A percentile compares a stretch with the other conserved stretches of the same genome.
Evolutionary conservation across 2,113 vertebrate genomes (phyloP).

Genomic region (Pomatorhinus ruficollis): DNA sequence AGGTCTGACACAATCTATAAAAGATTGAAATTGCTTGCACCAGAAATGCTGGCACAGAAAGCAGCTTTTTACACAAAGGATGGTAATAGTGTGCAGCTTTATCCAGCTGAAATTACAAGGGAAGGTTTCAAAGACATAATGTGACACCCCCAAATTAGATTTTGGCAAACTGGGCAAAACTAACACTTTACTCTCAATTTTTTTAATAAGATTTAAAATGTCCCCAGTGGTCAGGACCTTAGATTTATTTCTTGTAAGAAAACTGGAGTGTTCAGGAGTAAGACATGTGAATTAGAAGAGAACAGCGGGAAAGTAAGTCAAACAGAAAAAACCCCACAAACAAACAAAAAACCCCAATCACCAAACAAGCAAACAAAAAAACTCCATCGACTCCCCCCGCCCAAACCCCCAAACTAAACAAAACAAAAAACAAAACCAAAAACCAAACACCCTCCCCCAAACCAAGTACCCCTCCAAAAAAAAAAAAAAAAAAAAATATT

Average conservation of each 20-base stretch:
- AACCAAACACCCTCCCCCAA: too few relatives aligned
- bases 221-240: background rate
- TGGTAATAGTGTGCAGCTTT: background rate
- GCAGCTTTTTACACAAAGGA: background rate
- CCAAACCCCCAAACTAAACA: background rate
- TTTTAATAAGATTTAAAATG: background rate
- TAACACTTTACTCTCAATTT: background rate
- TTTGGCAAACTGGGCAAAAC: constrained; percentile 33
- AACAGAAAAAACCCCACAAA: background rate
- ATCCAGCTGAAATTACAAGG: constrained; percentile 6
- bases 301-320: background rate
- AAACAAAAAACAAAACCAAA: background rate
- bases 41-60: background rate
- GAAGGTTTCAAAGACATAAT: background rate
- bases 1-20: background rate
- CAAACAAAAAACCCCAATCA: background rate
- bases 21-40: background rate
- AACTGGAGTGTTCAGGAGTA: background rate
- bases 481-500: background rate
- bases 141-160: constrained; percentile 22
- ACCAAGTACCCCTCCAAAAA: background rate
- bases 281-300: background rate
- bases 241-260: constrained; percentile 2
- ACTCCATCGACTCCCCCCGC: too few relatives aligned
- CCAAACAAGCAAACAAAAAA: background rate